Conservation (phyloP, 1,140 invertebrate species). For the Acromyrmex charruanus region DNA sequence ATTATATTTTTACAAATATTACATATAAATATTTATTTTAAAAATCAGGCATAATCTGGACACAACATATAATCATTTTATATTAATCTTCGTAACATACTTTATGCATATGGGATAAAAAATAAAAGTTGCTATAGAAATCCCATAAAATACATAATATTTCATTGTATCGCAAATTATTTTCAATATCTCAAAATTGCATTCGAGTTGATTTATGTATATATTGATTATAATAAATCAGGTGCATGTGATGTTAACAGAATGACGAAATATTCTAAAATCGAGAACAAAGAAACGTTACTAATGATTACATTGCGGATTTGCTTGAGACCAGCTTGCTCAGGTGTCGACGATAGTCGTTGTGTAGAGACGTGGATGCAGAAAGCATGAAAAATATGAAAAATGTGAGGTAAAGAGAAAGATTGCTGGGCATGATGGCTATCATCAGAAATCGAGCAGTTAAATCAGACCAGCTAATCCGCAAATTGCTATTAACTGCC, state of each 20-base stretch:
- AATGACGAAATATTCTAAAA: constrained; percentile 34
- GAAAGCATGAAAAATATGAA: not conserved
- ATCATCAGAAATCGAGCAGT: not conserved
- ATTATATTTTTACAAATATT: not conserved
- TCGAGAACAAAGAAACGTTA: constrained; percentile 23
- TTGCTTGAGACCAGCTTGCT: constrained; percentile 16
- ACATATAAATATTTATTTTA: constrained; percentile 5
- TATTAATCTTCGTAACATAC: constrained; percentile 3
- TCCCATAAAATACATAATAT: constrained; percentile 20
- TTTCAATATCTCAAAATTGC: constrained; percentile 17
- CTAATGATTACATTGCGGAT: constrained; percentile 42
- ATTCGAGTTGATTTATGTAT: constrained; percentile 8
- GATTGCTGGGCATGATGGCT: not conserved
- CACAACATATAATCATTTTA: not conserved
- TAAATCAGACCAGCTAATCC: constrained; percentile 20
- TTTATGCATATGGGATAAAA: not conserved
- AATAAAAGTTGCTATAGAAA: not conserved
- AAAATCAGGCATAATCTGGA: not conserved
- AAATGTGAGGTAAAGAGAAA: not conserved
- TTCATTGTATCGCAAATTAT: constrained; percentile 19
- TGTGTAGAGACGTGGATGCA: not conserved
- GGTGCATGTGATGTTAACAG: constrained; percentile 28
- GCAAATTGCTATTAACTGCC: constrained; percentile 45
- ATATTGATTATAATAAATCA: constrained; percentile 6
- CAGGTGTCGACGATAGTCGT: not conserved